Conservation (phyloP, 2,797 vertebrate genomes). For the Xerus rutilus region DNA sequence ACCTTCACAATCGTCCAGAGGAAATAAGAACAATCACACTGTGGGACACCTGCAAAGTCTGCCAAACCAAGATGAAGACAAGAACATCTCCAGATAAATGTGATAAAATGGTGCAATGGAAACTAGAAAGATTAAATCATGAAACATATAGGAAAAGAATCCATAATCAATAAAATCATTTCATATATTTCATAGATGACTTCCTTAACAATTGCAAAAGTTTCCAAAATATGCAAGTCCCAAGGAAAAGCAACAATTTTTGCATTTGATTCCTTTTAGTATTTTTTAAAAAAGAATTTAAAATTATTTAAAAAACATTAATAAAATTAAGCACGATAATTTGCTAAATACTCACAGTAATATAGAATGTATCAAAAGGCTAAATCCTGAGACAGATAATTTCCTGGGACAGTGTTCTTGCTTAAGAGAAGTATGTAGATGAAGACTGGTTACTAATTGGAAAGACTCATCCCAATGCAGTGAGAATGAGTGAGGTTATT, state of each 20-base stretch:
- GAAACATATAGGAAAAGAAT: background rate
- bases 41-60: background rate
- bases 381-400: background rate
- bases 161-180: background rate
- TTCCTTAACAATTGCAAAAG: conserved; percentile 18
- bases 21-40: background rate
- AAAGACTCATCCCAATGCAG: background rate
- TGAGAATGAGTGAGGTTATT: background rate
- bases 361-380: background rate
- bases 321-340: conserved; percentile 13
- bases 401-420: background rate
- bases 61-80: background rate
- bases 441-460: background rate
- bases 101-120: background rate
- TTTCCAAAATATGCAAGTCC: background rate
- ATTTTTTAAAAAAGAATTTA: background rate
- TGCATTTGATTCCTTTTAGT: background rate
- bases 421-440: background rate
- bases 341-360: background rate
- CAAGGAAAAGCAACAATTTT: background rate
- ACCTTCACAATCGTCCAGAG: background rate
- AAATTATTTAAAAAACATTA: conserved; percentile 35
- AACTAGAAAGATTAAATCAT: background rate
- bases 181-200: conserved; percentile 1
- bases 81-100: background rate